Percentiles rank a stretch among this genome's conserved stretches.
Conservation (phyloP, 2,797 vertebrate genomes). For the Uromys caudimaculatus region DNA sequence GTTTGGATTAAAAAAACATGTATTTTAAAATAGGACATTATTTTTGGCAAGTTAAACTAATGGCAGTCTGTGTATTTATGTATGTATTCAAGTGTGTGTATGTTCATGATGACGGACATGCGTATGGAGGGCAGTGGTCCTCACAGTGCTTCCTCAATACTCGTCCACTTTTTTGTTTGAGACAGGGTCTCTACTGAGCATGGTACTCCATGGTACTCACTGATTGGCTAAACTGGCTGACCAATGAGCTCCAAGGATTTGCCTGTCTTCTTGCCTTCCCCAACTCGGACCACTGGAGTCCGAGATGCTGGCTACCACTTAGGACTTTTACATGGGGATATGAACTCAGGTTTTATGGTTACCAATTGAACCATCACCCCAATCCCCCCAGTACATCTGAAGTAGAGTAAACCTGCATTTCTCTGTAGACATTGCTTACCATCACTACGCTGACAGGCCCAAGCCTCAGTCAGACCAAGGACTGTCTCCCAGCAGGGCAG, state of each 20-base stretch:
- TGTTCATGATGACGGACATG: neutral
- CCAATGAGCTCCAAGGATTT: neutral
- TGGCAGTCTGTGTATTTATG: neutral
- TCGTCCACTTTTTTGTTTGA: neutral
- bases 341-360: neutral
- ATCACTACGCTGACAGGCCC: neutral
- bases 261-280: neutral
- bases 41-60: constrained; percentile 18
- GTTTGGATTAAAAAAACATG: neutral
- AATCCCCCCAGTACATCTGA: neutral
- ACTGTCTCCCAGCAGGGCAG: neutral
- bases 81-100: neutral
- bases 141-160: neutral
- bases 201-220: neutral
- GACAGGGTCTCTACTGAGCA: neutral
- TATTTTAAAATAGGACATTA: constrained; percentile 9
- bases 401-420: neutral
- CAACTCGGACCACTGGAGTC: neutral
- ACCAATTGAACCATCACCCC: neutral
- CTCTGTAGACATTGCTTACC: neutral
- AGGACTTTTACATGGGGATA: neutral
- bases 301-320: neutral
- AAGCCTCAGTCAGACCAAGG: neutral
- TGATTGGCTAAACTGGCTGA: neutral
- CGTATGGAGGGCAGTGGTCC: neutral